Evolutionary conservation across 1,140 invertebrate genomes (phyloP).

Genomic region (Charaxes varanes): DNA sequence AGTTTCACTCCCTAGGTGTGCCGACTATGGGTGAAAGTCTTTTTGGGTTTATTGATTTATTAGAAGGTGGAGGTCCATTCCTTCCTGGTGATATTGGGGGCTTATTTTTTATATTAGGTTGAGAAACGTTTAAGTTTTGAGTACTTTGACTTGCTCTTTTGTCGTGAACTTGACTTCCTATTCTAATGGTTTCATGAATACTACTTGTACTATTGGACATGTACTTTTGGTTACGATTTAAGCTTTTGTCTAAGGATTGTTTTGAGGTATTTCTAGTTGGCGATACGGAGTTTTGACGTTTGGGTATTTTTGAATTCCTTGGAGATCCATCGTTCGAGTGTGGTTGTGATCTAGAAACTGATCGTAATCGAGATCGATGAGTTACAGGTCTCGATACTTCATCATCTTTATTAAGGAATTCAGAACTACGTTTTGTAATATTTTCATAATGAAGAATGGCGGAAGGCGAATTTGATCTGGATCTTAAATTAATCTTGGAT

Average conservation of each 20-base stretch:
- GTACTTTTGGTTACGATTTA: slow-evolving; percentile 56
- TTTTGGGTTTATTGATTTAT: slow-evolving; percentile 62
- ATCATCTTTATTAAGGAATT: slow-evolving; percentile 36
- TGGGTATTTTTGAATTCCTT: slow-evolving; percentile 67
- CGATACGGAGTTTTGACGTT: slow-evolving; percentile 65
- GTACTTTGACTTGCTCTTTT: slow-evolving; percentile 58
- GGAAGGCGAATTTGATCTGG: slow-evolving; percentile 64
- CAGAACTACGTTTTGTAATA: slow-evolving; percentile 32
- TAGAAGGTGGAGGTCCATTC: slow-evolving; percentile 62
- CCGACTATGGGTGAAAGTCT: slow-evolving; percentile 69
- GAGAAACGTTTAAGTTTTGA: slow-evolving; percentile 49
- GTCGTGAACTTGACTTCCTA: slow-evolving; percentile 51
- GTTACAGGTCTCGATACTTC: slow-evolving; percentile 37
- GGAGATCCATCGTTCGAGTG: slow-evolving; percentile 66
- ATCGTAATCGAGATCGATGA: slow-evolving; percentile 46
- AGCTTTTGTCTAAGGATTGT: slow-evolving; percentile 39
- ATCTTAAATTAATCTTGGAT: slow-evolving; percentile 52
- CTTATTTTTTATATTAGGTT: slow-evolving; percentile 56
- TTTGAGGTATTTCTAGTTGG: slow-evolving; percentile 45
- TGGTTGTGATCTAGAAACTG: slow-evolving; percentile 59
- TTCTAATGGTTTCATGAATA: slow-evolving; percentile 64
- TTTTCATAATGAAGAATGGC: slow-evolving; percentile 54
- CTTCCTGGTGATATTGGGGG: slow-evolving; percentile 67
- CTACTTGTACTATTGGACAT: slow-evolving; percentile 71
- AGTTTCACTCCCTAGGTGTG: too few relatives aligned